A percentile compares a stretch with the other conserved stretches of the same genome.
Conservation (phyloP, 2,797 vertebrate genomes). For the Leucoraja ocellata region DNA sequence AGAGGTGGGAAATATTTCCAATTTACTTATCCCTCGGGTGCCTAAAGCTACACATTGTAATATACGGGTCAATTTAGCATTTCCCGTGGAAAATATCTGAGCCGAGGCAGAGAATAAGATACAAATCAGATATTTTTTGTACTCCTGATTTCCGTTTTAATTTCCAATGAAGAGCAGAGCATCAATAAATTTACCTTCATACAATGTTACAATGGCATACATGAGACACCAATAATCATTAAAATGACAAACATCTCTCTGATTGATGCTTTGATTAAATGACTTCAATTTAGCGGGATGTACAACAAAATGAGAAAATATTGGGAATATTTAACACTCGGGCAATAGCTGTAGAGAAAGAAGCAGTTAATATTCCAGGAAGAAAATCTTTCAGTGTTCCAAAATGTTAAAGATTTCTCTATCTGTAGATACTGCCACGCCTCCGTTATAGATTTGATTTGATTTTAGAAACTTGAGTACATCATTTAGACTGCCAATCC, state of each 20-base stretch:
- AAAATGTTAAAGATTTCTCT: too few relatives aligned
- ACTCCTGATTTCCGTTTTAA: not conserved
- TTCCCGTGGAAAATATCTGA: not conserved
- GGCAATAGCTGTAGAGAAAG: too few relatives aligned
- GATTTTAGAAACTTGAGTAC: not conserved
- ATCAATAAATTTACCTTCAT: not conserved
- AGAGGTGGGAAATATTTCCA: not conserved
- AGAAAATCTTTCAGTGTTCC: too few relatives aligned
- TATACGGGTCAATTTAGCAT: not conserved
- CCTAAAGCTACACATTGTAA: not conserved
- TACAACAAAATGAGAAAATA: too few relatives aligned
- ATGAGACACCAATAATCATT: not conserved
- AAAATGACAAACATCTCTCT: not conserved
- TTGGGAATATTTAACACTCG: too few relatives aligned
- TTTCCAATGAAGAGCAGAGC: not conserved
- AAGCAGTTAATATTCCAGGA: too few relatives aligned
- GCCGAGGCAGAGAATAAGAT: not conserved
- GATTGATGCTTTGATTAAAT: not conserved
- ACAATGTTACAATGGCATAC: not conserved
- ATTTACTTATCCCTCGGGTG: not conserved
- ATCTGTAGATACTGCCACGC: too few relatives aligned
- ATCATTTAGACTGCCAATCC: not conserved
- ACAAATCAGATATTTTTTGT: not conserved
- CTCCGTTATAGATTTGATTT: not conserved
- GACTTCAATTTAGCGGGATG: not conserved